A percentile compares a stretch with the other conserved stretches of the same genome.
These are phyloP conservation scores for Hipparchia sbordonii DNA, from an alignment of 2,888 invertebrate species.

Conservation along the genomic window DNA sequence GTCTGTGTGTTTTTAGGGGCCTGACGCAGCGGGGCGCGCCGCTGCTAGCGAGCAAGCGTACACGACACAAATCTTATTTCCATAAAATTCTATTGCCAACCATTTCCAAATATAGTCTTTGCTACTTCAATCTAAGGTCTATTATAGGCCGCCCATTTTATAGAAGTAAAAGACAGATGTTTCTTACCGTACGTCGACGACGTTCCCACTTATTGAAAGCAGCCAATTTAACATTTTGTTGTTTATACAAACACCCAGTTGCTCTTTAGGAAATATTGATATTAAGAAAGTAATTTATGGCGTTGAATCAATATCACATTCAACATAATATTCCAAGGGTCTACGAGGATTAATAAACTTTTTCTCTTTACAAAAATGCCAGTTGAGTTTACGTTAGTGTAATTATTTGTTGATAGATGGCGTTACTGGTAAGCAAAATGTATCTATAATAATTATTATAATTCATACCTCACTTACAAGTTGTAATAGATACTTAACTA, in stretches of 20 bases:
- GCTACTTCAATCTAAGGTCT: conserved; percentile 13
- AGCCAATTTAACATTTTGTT: conserved; percentile 75
- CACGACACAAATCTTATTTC: conserved; percentile 34
- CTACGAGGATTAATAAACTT: no score
- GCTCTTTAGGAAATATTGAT: conserved; percentile 62
- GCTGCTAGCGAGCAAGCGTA: conserved; percentile 48
- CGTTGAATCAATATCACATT: conserved; percentile 42
- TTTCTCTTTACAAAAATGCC: conserved; percentile 6
- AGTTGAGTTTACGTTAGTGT: conserved; percentile 27
- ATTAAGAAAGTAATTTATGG: conserved; percentile 50
- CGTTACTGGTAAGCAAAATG: conserved; percentile 35
- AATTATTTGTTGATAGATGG: conserved; percentile 44
- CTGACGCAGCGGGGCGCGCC: conserved; percentile 67
- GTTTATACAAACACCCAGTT: conserved; percentile 69
- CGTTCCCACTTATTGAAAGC: conserved; percentile 74
- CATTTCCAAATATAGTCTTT: conserved; percentile 27
- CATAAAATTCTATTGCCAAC: conserved; percentile 12
- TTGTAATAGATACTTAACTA: no score
- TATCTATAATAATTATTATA: not conserved
- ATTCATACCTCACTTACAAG: not conserved
- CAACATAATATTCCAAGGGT: conserved; percentile 19
- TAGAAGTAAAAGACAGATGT: conserved; percentile 21
- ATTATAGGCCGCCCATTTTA: conserved; percentile 22
- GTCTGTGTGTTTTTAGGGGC: conserved; percentile 80
- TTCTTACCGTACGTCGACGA: conserved; percentile 40